phyloP scores from a whole-genome alignment of 2,797 vertebrate species.

The Echeneis naucrates region DNA sequence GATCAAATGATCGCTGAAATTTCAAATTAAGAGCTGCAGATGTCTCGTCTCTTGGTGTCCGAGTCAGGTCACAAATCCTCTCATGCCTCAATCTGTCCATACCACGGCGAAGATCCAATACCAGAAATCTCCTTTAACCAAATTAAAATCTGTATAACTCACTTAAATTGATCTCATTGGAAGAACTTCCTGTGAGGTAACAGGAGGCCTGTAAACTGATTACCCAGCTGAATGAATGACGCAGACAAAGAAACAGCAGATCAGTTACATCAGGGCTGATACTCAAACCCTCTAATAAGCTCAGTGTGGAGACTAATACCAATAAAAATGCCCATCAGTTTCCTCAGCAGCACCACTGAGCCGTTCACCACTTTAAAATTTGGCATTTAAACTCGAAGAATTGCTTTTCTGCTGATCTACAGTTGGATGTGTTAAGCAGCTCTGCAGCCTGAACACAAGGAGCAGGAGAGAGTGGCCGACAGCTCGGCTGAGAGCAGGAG shows the following conservation, averaged over 20 bases:
- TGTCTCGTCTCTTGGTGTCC: too few relatives aligned
- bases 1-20: too few relatives aligned
- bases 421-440: background rate
- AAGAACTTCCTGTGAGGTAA: background rate
- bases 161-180: background rate
- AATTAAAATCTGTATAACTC: background rate
- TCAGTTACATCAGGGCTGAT: background rate
- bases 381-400: background rate
- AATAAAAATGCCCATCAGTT: background rate
- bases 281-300: too few relatives aligned
- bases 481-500: background rate
- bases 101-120: too few relatives aligned
- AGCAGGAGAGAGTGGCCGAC: slow-evolving; percentile 8
- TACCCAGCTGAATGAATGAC: background rate
- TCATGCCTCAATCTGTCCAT: background rate
- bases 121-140: too few relatives aligned
- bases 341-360: background rate
- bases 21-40: too few relatives aligned
- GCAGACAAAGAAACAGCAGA: background rate
- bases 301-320: too few relatives aligned
- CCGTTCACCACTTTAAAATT: background rate
- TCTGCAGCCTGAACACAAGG: background rate
- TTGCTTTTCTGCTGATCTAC: background rate
- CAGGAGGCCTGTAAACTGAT: background rate
- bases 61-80: background rate